Evolutionary conservation across 1,140 invertebrate genomes (phyloP).

Genomic region (Atta cephalotes): DNA sequence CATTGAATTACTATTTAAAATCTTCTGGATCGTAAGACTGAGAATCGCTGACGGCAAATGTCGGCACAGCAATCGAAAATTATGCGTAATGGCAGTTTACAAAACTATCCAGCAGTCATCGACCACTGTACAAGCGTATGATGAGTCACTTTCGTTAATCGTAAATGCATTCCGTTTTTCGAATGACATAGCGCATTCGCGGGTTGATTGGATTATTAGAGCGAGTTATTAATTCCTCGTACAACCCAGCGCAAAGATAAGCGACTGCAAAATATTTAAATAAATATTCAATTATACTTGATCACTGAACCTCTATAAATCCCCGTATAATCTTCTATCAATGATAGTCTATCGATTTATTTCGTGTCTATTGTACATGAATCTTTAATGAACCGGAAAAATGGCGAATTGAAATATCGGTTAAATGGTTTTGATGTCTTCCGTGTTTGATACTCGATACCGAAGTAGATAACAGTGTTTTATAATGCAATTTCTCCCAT

Average conservation of each 20-base stretch:
- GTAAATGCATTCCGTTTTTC: slow-evolving; percentile 28
- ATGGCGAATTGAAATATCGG: slow-evolving; percentile 28
- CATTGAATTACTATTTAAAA: slow-evolving; percentile 23
- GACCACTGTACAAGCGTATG: neutral
- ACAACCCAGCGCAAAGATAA: neutral
- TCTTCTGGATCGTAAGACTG: neutral
- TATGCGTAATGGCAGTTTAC: slow-evolving; percentile 42
- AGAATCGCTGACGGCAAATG: neutral
- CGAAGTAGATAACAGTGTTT: neutral
- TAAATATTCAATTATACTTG: slow-evolving; percentile 46
- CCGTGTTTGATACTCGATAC: neutral
- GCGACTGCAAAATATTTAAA: neutral
- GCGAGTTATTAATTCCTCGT: slow-evolving; percentile 9
- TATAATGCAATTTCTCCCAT: neutral
- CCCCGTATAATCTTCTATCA: neutral
- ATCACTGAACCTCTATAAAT: neutral
- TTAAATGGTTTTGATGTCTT: slow-evolving; percentile 26
- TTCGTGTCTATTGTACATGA: neutral
- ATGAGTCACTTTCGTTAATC: slow-evolving; percentile 57
- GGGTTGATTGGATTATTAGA: slow-evolving; percentile 38
- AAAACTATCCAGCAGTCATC: slow-evolving; percentile 40
- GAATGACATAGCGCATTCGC: slow-evolving; percentile 40
- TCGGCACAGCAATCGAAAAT: slow-evolving; percentile 38
- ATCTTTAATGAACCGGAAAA: slow-evolving; percentile 53
- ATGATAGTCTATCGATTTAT: neutral